A percentile compares a stretch with the other conserved stretches of the same genome.
These are phyloP conservation scores for Panthera uncia DNA, from an alignment of 2,113 vertebrate species.

Conservation along the genomic window DNA sequence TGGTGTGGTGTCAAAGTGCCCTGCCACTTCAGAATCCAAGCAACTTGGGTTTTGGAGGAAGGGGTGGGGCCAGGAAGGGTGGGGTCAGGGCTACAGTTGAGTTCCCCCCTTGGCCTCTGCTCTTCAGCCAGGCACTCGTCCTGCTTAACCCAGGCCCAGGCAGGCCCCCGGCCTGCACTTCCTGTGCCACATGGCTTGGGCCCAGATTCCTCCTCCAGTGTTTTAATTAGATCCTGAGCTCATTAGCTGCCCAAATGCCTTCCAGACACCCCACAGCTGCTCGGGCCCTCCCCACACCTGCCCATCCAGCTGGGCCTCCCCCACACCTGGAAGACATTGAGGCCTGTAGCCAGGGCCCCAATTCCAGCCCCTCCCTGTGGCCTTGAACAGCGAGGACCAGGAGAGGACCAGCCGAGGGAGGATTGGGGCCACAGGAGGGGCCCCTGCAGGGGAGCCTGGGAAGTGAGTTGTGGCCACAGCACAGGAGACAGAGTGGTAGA, in stretches of 20 bases:
- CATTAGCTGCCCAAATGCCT: constrained; percentile 77
- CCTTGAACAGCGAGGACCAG: background rate
- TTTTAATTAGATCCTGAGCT: constrained; percentile 76
- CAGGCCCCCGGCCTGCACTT: background rate
- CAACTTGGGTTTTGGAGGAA: background rate
- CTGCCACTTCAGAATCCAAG: background rate
- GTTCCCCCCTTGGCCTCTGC: too few relatives aligned
- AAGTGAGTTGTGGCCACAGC: background rate
- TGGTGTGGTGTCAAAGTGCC: background rate
- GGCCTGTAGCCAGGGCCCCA: constrained; percentile 55
- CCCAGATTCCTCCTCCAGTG: constrained; percentile 45
- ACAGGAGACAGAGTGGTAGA: background rate
- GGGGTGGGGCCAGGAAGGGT: background rate
- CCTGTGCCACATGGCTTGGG: constrained; percentile 45
- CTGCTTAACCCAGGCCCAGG: background rate
- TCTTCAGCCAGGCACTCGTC: background rate
- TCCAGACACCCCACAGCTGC: constrained; percentile 72
- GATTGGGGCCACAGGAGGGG: background rate
- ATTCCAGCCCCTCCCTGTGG: constrained; percentile 57
- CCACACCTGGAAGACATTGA: constrained; percentile 84
- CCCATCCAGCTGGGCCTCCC: constrained; percentile 71
- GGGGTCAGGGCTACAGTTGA: background rate
- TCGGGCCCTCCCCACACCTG: constrained; percentile 68
- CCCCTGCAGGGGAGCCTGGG: background rate
- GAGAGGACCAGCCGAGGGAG: background rate